phyloP scores from a whole-genome alignment of 2,113 vertebrate species.

The Bubo bubo region DNA sequence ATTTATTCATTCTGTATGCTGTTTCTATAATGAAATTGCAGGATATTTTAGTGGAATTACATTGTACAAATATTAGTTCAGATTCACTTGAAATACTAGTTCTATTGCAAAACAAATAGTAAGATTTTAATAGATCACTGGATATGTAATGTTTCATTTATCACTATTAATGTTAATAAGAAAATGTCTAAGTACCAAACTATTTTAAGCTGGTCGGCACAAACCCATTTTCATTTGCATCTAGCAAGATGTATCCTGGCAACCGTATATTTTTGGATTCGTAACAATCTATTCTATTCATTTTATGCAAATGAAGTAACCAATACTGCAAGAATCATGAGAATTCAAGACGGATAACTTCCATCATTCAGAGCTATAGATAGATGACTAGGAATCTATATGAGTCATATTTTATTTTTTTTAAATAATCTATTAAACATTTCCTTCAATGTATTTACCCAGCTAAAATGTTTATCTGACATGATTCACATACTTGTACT shows the following conservation, averaged over 20 bases:
- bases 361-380: not conserved
- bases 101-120: not conserved
- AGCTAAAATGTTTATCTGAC: not conserved
- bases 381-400: not conserved
- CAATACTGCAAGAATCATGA: conserved; percentile 60
- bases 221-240: conserved; percentile 79
- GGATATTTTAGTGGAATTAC: not conserved
- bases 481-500: not conserved
- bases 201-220: conserved; percentile 75
- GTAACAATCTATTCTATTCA: conserved; percentile 78
- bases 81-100: not conserved
- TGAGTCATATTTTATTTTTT: not conserved
- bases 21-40: not conserved
- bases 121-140: not conserved
- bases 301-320: conserved; percentile 75
- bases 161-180: conserved; percentile 50
- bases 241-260: conserved; percentile 78
- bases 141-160: not conserved
- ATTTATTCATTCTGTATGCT: not conserved
- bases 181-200: conserved; percentile 55
- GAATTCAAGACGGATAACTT: conserved; percentile 50
- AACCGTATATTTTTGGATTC: conserved; percentile 79
- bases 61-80: not conserved
- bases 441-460: not conserved
- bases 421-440: not conserved